Conservation (phyloP, 2,888 invertebrate genomes). For the Hanleya hanleyi region DNA sequence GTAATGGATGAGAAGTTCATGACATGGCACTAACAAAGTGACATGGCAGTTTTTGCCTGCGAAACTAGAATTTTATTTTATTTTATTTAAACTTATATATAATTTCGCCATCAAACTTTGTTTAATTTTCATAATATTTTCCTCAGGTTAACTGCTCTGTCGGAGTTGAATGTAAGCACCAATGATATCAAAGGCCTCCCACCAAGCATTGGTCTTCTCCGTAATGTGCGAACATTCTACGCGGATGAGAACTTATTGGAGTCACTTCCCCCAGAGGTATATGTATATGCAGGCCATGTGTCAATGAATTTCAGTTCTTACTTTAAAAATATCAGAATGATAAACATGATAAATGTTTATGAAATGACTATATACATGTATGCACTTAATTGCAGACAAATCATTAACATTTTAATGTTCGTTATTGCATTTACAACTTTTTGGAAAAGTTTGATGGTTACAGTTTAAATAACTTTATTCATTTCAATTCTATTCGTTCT, state of each 20-base stretch:
- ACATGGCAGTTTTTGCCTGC: neutral
- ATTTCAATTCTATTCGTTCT: no score
- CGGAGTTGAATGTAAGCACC: conserved; percentile 78
- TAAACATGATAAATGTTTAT: no score
- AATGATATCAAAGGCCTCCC: conserved; percentile 89
- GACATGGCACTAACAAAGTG: neutral
- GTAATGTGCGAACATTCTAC: conserved; percentile 90
- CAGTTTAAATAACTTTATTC: no score
- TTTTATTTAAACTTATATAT: neutral
- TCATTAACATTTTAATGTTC: no score
- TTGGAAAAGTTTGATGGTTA: no score
- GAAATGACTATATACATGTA: no score
- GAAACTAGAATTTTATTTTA: no score
- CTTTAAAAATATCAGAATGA: no score
- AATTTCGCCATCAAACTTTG: neutral
- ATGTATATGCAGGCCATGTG: no score
- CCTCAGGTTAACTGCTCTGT: conserved; percentile 81
- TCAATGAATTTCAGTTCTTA: no score
- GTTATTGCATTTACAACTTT: no score
- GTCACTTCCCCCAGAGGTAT: conserved; percentile 74
- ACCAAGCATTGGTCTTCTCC: conserved; percentile 87
- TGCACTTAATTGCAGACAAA: no score
- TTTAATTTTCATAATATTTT: neutral
- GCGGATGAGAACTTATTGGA: conserved; percentile 87
- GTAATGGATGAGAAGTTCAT: neutral